Evolutionary conservation across 1,140 invertebrate species (phyloP), one percentile per base, ranked within the genome.

Genomic region (Drosophila watanabei): DNA sequence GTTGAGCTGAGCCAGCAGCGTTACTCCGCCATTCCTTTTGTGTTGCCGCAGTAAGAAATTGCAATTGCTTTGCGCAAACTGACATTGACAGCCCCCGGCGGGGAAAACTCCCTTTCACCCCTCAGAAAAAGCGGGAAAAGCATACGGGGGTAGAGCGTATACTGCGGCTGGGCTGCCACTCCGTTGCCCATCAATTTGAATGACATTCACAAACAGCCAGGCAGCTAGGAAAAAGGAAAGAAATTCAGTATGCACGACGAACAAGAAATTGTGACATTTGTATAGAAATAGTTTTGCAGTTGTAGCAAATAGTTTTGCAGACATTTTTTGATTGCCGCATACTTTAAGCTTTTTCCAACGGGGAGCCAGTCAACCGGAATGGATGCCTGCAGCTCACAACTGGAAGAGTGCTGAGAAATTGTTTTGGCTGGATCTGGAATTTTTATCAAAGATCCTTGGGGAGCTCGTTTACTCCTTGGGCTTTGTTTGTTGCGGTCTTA

Each of bases 271-370:
- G 85, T 88, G 85, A 88, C 85, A 88, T 84, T 77, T 88, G 85
- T 88, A 88, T 84, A 84, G 80, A 87, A 87, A 87, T 88, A 88
- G 84, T 87, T 87, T 77, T 83, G 84, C 83, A 82, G 70, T 66
- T 82, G 62, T 82, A 68, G 79, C 81, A 88, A 88, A 88, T 88
- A 88, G 73, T 89, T 88, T 63, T 89, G 75, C 81, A 89, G 78
- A 84, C 79, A 88, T 89, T 89, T 89, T 89, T 90, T 90, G 86
- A 89, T 89, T 89, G 85, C 79, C 39, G 84, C 83, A 87, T 87
- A 85, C 66, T 85, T 89, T 80, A 75, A 88, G 77, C 49, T 56
- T 56, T 54, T 56, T 56, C 33, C 62, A 69, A 49, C 37, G 54
- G 48, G 43, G 45, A 43, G 45, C 16, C 49, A 56, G 72, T 51